Conservation (phyloP, 2,113 vertebrate species). For the Zingel zingel region DNA sequence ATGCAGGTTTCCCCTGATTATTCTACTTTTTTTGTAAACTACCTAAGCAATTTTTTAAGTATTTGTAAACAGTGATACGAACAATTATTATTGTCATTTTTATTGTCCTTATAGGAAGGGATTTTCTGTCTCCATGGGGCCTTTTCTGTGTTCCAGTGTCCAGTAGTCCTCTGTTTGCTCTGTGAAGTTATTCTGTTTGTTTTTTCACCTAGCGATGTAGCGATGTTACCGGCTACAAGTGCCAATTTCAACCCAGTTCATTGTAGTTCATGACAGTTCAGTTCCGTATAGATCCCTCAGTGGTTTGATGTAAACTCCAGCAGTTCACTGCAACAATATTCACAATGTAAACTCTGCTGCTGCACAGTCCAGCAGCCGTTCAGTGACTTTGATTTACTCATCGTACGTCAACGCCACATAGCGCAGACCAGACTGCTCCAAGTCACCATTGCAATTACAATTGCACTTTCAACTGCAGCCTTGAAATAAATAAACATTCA, state of each 20-base stretch:
- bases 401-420: background rate
- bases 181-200: background rate
- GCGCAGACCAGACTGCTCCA: background rate
- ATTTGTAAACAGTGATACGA: conserved; percentile 60
- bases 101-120: background rate
- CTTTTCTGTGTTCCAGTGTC: background rate
- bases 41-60: conserved; percentile 45
- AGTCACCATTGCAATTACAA: background rate
- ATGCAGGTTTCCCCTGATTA: conserved; percentile 72
- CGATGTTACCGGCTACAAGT: background rate
- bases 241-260: background rate
- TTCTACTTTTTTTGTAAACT: conserved; percentile 66
- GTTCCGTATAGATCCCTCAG: background rate
- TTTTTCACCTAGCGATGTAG: too few species aligned
- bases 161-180: background rate
- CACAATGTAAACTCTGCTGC: background rate
- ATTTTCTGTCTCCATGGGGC: background rate
- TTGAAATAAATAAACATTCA: conserved; percentile 48
- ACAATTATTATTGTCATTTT: background rate
- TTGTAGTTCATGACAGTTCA: background rate
- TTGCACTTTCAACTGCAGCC: background rate
- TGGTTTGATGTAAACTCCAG: background rate
- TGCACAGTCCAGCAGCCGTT: background rate
- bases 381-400: background rate
- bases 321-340: background rate